phyloP scores from a whole-genome alignment of 2,888 invertebrate species.

The Crematogaster levior region DNA sequence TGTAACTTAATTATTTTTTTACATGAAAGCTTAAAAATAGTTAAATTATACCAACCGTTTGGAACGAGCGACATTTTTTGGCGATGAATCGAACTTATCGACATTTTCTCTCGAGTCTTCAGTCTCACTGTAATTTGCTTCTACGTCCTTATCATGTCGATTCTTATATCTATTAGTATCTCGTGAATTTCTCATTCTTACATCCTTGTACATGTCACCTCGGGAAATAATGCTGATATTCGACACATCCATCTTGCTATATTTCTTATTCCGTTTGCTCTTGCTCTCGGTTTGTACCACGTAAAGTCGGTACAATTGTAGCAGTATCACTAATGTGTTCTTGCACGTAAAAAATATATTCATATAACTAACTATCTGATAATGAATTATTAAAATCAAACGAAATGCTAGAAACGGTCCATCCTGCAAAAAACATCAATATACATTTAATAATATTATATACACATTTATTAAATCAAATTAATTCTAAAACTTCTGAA shows the following conservation, averaged over 20 bases:
- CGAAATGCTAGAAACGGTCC: constrained; percentile 95
- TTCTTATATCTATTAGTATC: constrained; percentile 71
- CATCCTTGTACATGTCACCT: constrained; percentile 72
- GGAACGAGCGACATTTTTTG: constrained; percentile 58
- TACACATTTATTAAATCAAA: constrained; percentile 10
- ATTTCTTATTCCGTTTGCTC: constrained; percentile 81
- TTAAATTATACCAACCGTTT: constrained; percentile 63
- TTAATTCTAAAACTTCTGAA: not conserved
- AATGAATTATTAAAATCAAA: constrained; percentile 94
- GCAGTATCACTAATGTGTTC: constrained; percentile 94
- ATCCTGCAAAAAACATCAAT: constrained; percentile 87
- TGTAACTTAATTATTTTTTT: not conserved
- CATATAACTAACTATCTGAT: constrained; percentile 96
- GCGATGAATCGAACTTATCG: constrained; percentile 78
- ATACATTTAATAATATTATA: not conserved
- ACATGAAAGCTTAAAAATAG: not conserved
- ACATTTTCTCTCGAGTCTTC: constrained; percentile 79
- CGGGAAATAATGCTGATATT: constrained; percentile 82
- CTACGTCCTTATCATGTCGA: constrained; percentile 71
- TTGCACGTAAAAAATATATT: constrained; percentile 98
- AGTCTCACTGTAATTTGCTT: constrained; percentile 74
- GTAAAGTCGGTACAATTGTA: constrained; percentile 94
- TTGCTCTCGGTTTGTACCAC: constrained; percentile 91
- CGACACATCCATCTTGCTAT: constrained; percentile 75
- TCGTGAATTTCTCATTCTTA: constrained; percentile 54